phyloP scores from a whole-genome alignment of 2,888 invertebrate species.

The Odontocolon sp. region DNA sequence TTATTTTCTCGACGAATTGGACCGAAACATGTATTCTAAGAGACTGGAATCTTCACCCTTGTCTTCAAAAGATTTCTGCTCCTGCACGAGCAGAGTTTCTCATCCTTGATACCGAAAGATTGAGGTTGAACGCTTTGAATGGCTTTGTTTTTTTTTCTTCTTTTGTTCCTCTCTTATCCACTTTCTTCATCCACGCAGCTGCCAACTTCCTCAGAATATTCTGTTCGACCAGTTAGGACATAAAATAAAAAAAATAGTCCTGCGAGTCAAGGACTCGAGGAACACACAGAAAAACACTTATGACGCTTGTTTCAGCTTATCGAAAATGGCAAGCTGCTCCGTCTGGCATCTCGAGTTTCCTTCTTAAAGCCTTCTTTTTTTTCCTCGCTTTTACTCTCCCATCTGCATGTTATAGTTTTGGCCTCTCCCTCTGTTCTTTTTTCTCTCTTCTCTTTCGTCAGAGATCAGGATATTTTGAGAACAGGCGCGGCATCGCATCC shows the following conservation, averaged over 20 bases:
- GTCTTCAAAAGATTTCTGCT: background rate
- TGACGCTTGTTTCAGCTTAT: conserved; percentile 1
- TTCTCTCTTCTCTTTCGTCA: background rate
- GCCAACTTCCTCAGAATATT: background rate
- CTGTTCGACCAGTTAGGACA: background rate
- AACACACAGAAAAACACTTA: background rate
- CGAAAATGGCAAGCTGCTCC: conserved; percentile 13
- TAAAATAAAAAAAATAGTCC: background rate
- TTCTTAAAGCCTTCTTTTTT: conserved; percentile 6
- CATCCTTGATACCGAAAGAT: too few relatives aligned
- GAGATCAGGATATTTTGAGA: conserved; percentile 17
- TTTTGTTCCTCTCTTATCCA: background rate
- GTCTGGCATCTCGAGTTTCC: conserved; percentile 35
- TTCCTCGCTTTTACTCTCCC: background rate
- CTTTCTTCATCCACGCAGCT: background rate
- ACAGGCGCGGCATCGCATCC: conserved; percentile 17
- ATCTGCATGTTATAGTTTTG: background rate
- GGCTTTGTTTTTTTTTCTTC: too few relatives aligned
- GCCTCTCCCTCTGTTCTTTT: background rate
- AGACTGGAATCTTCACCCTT: conserved; percentile 8
- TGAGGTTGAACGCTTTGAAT: too few relatives aligned
- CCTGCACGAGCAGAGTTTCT: conserved; percentile 1
- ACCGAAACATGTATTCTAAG: conserved; percentile 13
- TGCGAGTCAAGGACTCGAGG: conserved; percentile 14
- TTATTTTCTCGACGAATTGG: conserved; percentile 44